Percentiles rank a stretch among this genome's conserved stretches.
Conservation (phyloP, 2,797 vertebrate species). For the Mallotus villosus region DNA sequence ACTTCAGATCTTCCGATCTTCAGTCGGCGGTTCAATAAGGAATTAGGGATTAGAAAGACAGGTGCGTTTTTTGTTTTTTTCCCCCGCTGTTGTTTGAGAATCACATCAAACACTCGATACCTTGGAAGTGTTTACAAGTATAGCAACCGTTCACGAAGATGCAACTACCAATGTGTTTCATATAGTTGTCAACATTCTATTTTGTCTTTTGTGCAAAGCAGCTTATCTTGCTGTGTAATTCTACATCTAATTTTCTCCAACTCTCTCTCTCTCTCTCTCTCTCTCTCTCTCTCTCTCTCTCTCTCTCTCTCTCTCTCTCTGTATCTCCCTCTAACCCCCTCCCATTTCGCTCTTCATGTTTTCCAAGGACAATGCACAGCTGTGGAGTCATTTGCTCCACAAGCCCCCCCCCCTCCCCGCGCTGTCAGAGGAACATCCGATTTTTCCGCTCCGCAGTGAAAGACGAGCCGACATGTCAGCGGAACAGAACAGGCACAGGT, state of each 20-base stretch:
- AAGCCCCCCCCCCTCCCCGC: constrained; percentile 44
- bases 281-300: constrained; percentile 45
- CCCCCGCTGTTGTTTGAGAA: too few relatives aligned
- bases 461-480: too few relatives aligned
- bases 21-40: constrained; percentile 45
- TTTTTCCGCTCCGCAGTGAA: too few relatives aligned
- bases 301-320: constrained; percentile 35
- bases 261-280: neutral
- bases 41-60: constrained; percentile 25
- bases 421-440: too few relatives aligned
- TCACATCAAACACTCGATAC: too few relatives aligned
- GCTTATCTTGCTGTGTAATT: neutral
- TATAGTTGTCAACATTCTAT: too few relatives aligned
- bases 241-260: neutral
- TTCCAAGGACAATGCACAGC: constrained; percentile 58
- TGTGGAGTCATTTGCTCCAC: constrained; percentile 54
- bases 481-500: constrained; percentile 43
- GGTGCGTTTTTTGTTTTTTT: neutral
- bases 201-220: too few relatives aligned
- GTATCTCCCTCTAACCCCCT: neutral
- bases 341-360: neutral
- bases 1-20: constrained; percentile 31
- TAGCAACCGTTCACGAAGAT: too few relatives aligned
- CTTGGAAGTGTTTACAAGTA: too few relatives aligned
- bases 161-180: too few relatives aligned